phyloP scores from a whole-genome alignment of 2,888 invertebrate genomes.

The Eupithecia vulgata region DNA sequence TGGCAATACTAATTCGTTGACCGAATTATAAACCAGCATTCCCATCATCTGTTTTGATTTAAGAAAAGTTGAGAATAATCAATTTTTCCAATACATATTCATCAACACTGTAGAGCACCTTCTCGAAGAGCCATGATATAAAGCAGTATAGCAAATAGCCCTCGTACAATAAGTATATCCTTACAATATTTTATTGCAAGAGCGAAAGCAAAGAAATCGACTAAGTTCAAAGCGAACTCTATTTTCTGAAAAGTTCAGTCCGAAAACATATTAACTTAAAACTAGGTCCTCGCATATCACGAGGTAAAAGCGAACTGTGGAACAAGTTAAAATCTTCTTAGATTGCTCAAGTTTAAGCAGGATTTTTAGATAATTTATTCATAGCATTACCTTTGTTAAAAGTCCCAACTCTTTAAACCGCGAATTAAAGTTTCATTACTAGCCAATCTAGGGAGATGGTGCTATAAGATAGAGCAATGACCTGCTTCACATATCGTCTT shows the following conservation, averaged over 20 bases:
- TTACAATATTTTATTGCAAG: not conserved
- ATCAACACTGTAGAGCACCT: too few relatives aligned
- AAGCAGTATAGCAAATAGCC: too few relatives aligned
- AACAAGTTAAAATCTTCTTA: conserved; percentile 12
- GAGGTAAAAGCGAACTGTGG: not conserved
- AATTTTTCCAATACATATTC: too few relatives aligned
- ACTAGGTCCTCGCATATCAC: conserved; percentile 1
- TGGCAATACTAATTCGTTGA: too few relatives aligned
- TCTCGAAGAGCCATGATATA: too few relatives aligned
- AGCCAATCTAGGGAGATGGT: conserved; percentile 31
- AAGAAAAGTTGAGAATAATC: too few relatives aligned
- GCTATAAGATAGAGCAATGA: conserved; percentile 33
- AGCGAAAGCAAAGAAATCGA: not conserved
- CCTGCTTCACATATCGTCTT: conserved; percentile 1
- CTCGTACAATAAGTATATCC: not conserved
- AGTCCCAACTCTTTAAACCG: conserved; percentile 15
- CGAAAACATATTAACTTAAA: conserved; percentile 10
- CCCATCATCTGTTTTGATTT: too few relatives aligned
- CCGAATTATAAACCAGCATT: too few relatives aligned
- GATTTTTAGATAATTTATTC: conserved; percentile 14
- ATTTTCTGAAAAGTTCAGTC: not conserved
- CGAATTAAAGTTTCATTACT: conserved; percentile 27
- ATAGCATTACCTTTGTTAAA: conserved; percentile 17
- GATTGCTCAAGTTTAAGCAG: conserved; percentile 7
- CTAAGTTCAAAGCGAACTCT: not conserved